These are phyloP conservation scores for Cottoperca gobio DNA, from an alignment of 2,797 vertebrate genomes.

Conservation along the genomic window DNA sequence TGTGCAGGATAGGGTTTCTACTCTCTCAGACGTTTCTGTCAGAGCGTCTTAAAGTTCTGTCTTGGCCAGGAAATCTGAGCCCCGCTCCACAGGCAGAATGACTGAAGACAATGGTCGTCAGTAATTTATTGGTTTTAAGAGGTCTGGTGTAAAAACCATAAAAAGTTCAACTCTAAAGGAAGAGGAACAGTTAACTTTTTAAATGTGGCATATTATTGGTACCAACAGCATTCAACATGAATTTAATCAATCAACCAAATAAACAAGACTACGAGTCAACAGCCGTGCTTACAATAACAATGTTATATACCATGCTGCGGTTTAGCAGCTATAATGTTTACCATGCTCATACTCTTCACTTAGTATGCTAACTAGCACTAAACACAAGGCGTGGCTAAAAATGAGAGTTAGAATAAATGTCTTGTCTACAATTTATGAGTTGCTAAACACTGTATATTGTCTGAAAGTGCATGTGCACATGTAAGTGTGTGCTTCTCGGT, in stretches of 20 bases:
- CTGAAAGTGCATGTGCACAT: neutral
- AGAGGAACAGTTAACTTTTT: constrained; percentile 19
- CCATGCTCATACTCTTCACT: neutral
- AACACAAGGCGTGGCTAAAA: neutral
- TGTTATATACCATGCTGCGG: neutral
- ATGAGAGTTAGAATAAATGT: neutral
- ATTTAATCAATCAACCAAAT: constrained; percentile 15
- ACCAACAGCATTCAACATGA: neutral
- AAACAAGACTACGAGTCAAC: neutral
- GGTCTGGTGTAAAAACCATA: constrained; percentile 51
- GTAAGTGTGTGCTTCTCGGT: neutral
- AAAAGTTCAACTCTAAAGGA: constrained; percentile 34
- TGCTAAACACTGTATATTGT: constrained; percentile 2
- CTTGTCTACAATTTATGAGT: neutral
- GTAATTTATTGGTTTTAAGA: constrained; percentile 57
- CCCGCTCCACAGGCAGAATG: constrained; percentile 47
- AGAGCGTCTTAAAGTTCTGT: constrained; percentile 77
- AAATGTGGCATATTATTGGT: constrained; percentile 10
- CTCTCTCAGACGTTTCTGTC: constrained; percentile 77
- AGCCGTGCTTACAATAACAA: neutral
- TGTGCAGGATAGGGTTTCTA: constrained; percentile 78
- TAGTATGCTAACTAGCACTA: too few relatives aligned
- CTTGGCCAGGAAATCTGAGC: constrained; percentile 70
- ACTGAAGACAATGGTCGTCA: constrained; percentile 64
- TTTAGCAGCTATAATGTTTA: constrained; percentile 1